phyloP scores from a whole-genome alignment of 92 coral and sea anemone genomes.

The Plumapathes pennacea region DNA sequence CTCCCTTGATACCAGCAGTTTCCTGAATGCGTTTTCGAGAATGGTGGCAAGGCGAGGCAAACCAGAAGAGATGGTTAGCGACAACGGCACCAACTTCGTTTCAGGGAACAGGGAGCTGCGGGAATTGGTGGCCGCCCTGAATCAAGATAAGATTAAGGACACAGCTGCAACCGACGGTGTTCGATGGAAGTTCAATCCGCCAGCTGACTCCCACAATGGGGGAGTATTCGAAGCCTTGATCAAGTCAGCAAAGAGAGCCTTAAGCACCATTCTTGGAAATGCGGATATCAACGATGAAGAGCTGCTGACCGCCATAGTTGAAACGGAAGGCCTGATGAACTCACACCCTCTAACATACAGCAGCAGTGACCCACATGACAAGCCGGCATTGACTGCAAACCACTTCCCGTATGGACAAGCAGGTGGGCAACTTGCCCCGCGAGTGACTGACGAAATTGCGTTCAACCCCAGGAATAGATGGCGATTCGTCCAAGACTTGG shows the following conservation, averaged over 20 bases:
- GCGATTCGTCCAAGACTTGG: constrained; percentile 43
- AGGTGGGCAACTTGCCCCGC: constrained; percentile 57
- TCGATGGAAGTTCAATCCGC: constrained; percentile 12
- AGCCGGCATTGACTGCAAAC: constrained; percentile 32
- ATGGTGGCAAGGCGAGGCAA: constrained; percentile 15
- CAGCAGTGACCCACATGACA: too few relatives aligned
- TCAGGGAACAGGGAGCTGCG: not conserved
- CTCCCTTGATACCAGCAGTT: constrained; percentile 7
- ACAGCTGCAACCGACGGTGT: constrained; percentile 32
- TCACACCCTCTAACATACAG: too few relatives aligned
- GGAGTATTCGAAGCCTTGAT: too few relatives aligned
- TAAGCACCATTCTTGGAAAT: too few relatives aligned
- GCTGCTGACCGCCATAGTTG: too few relatives aligned
- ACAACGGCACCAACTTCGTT: not conserved
- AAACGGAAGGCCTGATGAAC: too few relatives aligned
- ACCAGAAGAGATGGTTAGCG: constrained; percentile 4
- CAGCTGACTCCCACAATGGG: constrained; percentile 8
- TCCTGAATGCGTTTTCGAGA: constrained; percentile 9
- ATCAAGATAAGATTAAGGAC: constrained; percentile 46
- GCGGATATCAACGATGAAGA: too few relatives aligned
- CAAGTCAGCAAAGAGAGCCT: too few relatives aligned
- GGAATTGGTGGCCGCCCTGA: not conserved
- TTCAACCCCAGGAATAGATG: constrained; percentile 52
- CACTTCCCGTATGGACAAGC: constrained; percentile 49
- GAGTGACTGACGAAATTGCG: constrained; percentile 10